A percentile compares a stretch with the other conserved stretches of the same genome.
phyloP scores from a whole-genome alignment of 2,888 invertebrate species.

The Prenolepis imparis region DNA sequence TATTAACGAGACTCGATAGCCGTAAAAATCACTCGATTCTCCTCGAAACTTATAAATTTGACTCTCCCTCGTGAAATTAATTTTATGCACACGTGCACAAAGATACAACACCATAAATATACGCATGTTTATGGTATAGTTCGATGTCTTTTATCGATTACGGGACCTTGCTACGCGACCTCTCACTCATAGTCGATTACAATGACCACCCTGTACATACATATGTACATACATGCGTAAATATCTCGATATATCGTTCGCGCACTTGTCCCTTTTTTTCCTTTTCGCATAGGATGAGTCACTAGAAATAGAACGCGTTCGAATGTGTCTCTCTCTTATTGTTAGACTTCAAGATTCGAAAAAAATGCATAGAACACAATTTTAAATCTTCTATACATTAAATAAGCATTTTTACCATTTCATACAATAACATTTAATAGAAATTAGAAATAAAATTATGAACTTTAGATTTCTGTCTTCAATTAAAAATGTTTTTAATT shows the following conservation, averaged over 20 bases:
- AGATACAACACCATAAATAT: not conserved
- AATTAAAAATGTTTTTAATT: not conserved
- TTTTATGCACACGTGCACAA: not conserved
- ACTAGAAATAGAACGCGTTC: not conserved
- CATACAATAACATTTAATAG: not conserved
- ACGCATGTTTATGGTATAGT: slow-evolving; percentile 32
- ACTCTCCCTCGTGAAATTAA: not conserved
- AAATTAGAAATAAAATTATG: not conserved
- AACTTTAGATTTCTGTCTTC: not conserved
- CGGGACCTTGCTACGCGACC: slow-evolving; percentile 28
- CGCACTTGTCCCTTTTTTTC: not conserved
- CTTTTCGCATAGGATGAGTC: not conserved
- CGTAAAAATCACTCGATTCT: not conserved
- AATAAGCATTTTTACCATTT: not conserved
- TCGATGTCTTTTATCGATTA: slow-evolving; percentile 40
- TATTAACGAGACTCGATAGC: not conserved
- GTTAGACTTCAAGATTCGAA: not conserved
- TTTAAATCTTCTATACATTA: not conserved
- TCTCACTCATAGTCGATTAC: not conserved
- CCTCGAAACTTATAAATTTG: not conserved
- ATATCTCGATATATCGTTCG: not conserved
- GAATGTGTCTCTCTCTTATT: not conserved
- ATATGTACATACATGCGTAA: not conserved
- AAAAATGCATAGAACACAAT: not conserved
- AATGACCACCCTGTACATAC: not conserved